Evolutionary conservation across 2,888 invertebrate species (phyloP).

Genomic region (Diarsia rubi): DNA sequence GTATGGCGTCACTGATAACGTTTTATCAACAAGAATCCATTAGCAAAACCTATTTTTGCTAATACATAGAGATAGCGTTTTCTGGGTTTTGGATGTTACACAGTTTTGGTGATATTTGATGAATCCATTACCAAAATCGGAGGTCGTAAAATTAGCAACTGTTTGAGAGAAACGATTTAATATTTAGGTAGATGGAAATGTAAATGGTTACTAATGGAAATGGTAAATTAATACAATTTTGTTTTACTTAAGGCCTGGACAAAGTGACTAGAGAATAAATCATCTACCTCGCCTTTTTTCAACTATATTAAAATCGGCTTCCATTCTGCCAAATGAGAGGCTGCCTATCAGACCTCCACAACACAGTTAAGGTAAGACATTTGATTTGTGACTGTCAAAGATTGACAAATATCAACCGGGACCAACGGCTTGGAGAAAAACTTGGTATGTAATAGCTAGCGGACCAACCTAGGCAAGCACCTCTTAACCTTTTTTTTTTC

Average conservation of each 20-base stretch:
- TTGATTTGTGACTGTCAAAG: too few relatives aligned
- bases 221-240: neutral
- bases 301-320: neutral
- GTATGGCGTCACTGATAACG: conserved; percentile 45
- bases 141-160: neutral
- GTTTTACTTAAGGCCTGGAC: neutral
- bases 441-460: too few relatives aligned
- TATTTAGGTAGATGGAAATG: too few relatives aligned
- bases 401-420: too few relatives aligned
- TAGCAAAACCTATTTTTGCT: conserved; percentile 49
- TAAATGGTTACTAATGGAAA: too few relatives aligned
- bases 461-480: neutral
- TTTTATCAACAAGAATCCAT: conserved; percentile 59
- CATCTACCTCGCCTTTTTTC: neutral
- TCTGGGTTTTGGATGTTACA: neutral
- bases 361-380: too few relatives aligned
- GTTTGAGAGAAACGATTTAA: neutral
- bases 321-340: neutral
- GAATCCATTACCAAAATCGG: conserved; percentile 1
- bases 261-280: neutral
- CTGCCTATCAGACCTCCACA: too few relatives aligned
- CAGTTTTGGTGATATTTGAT: neutral
- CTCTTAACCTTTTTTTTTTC: too few relatives aligned
- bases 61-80: conserved; percentile 21
- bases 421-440: too few relatives aligned